Conservation (phyloP, 2,797 vertebrate genomes). For the Chaenodraco wilsoni region DNA sequence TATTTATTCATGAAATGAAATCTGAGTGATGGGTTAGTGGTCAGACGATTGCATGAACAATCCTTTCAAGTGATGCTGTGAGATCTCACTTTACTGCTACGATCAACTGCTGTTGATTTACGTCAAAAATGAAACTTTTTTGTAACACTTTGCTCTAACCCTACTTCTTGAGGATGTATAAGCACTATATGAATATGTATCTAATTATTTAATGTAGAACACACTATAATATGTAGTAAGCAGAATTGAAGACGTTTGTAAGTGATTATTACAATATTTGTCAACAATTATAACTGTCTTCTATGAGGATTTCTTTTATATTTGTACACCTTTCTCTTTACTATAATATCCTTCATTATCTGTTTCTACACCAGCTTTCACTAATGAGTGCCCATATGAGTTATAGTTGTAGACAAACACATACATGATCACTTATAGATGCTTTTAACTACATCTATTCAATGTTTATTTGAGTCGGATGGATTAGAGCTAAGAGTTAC, state of each 20-base stretch:
- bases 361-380: slow-evolving; percentile 14
- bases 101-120: slow-evolving; percentile 28
- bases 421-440: background rate
- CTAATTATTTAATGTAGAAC: slow-evolving; percentile 2
- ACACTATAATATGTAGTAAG: background rate
- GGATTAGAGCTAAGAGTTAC: slow-evolving; percentile 38
- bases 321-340: slow-evolving; percentile 13
- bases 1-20: slow-evolving; percentile 18
- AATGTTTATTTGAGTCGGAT: background rate
- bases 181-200: slow-evolving; percentile 21
- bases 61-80: slow-evolving; percentile 58
- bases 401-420: background rate
- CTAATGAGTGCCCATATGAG: background rate
- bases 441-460: background rate
- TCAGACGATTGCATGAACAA: slow-evolving; percentile 53
- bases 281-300: background rate
- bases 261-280: slow-evolving; percentile 15
- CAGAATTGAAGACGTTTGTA: slow-evolving; percentile 2
- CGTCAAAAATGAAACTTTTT: slow-evolving; percentile 34
- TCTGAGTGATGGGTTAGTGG: slow-evolving; percentile 18
- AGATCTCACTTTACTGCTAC: slow-evolving; percentile 25
- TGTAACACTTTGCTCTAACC: slow-evolving; percentile 29
- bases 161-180: slow-evolving; percentile 1
- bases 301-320: slow-evolving; percentile 10
- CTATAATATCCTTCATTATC: background rate